Conservation (phyloP, 2,113 vertebrate species). For the Otolemur garnettii region DNA sequence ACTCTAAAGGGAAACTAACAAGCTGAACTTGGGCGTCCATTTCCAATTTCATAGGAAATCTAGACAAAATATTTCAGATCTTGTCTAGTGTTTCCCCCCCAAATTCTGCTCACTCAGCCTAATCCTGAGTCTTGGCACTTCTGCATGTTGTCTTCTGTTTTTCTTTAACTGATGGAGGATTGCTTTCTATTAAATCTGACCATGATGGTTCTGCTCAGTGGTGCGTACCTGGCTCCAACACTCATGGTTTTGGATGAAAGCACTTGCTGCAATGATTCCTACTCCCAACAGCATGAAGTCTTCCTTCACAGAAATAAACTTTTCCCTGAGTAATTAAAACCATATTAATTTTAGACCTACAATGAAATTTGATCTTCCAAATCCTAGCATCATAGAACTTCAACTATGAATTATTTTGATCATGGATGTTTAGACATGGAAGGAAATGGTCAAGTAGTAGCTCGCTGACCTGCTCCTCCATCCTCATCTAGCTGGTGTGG, state of each 20-base stretch:
- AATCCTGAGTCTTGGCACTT: background rate
- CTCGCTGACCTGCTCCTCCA: background rate
- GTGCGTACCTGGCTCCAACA: slow-evolving; percentile 91
- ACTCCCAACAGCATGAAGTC: slow-evolving; percentile 96
- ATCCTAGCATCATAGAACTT: slow-evolving; percentile 22
- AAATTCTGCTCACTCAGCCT: background rate
- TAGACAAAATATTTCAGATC: background rate
- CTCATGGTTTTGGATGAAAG: slow-evolving; percentile 89
- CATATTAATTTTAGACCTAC: slow-evolving; percentile 47
- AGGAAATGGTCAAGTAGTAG: slow-evolving; percentile 34
- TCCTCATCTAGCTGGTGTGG: background rate
- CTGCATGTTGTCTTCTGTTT: background rate
- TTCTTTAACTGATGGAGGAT: background rate
- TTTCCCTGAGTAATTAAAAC: slow-evolving; percentile 88
- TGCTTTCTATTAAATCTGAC: slow-evolving; percentile 32
- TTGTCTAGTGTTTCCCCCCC: background rate
- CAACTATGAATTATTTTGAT: slow-evolving; percentile 47
- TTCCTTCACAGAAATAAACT: slow-evolving; percentile 94
- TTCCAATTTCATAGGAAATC: slow-evolving; percentile 27
- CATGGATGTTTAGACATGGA: slow-evolving; percentile 9
- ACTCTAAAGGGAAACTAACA: background rate
- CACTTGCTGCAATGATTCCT: slow-evolving; percentile 92
- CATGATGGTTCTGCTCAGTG: background rate
- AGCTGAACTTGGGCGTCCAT: background rate
- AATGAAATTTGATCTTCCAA: background rate